Evolutionary conservation across 2,113 vertebrate species (phyloP).

Genomic region (Microtus oregoni): DNA sequence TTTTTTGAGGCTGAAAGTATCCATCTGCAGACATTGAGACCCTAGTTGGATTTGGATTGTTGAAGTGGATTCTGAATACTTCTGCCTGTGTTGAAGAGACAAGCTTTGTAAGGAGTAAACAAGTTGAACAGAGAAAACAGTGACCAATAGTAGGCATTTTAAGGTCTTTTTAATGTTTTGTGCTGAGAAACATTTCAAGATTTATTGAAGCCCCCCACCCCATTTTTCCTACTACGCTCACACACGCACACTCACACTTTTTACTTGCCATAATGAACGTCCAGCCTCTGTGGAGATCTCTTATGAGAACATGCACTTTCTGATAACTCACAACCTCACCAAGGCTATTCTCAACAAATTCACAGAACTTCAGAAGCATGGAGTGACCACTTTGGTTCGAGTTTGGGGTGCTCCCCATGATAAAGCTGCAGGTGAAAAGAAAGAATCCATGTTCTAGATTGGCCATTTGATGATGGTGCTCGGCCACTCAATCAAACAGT

Average conservation of each 20-base stretch:
- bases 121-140: constrained; percentile 83
- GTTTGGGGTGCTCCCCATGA: constrained; percentile 99
- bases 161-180: constrained; percentile 89
- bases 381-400: constrained; percentile 96
- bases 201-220: constrained; percentile 89
- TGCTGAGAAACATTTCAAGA: constrained; percentile 90
- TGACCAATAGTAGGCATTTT: constrained; percentile 84
- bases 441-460: constrained; percentile 95
- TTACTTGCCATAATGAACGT: constrained; percentile 98
- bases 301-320: constrained; percentile 96
- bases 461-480: too few relatives aligned
- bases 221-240: constrained; percentile 74
- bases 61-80: constrained; percentile 82
- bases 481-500: too few relatives aligned
- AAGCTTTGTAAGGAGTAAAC: constrained; percentile 83
- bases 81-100: constrained; percentile 81
- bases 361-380: constrained; percentile 97
- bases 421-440: constrained; percentile 97
- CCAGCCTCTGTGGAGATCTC: constrained; percentile 97
- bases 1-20: constrained; percentile 79
- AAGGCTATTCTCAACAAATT: constrained; percentile 98
- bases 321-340: constrained; percentile 99
- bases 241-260: constrained; percentile 72
- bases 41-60: constrained; percentile 81
- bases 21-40: constrained; percentile 84